phyloP scores from a whole-genome alignment of 2,888 invertebrate genomes.

The Tetanocera ferruginea region DNA sequence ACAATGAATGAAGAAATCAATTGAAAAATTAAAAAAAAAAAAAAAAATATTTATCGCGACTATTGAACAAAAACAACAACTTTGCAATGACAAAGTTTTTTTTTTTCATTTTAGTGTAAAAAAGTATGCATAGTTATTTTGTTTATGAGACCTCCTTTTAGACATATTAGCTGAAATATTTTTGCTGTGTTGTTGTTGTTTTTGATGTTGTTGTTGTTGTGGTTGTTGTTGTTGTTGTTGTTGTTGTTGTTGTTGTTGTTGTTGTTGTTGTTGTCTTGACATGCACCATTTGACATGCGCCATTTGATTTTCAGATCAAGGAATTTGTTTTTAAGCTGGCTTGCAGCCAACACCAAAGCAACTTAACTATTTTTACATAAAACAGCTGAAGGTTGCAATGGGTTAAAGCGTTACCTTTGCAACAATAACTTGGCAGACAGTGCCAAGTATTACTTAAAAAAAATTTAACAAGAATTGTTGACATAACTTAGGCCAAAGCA shows the following conservation, averaged over 20 bases:
- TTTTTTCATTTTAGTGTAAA: neutral
- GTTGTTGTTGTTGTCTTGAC: neutral
- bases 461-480: no score
- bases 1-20: slow-evolving; percentile 17
- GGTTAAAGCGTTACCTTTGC: neutral
- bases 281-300: slow-evolving; percentile 3
- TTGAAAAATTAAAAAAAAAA: neutral
- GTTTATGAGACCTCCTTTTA: neutral
- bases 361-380: neutral
- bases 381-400: neutral
- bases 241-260: neutral
- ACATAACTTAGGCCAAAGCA: no score
- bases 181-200: neutral
- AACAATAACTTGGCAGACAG: no score
- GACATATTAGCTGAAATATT: no score
- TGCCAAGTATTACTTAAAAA: no score
- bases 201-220: neutral
- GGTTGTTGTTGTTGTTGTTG: neutral
- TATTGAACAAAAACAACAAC: neutral
- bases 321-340: neutral
- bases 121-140: neutral
- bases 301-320: neutral
- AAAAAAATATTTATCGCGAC: neutral
- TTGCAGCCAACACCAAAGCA: neutral
- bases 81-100: neutral